These are phyloP conservation scores for Cottus gobio DNA, from an alignment of 2,113 vertebrate species.

Conservation along the genomic window DNA sequence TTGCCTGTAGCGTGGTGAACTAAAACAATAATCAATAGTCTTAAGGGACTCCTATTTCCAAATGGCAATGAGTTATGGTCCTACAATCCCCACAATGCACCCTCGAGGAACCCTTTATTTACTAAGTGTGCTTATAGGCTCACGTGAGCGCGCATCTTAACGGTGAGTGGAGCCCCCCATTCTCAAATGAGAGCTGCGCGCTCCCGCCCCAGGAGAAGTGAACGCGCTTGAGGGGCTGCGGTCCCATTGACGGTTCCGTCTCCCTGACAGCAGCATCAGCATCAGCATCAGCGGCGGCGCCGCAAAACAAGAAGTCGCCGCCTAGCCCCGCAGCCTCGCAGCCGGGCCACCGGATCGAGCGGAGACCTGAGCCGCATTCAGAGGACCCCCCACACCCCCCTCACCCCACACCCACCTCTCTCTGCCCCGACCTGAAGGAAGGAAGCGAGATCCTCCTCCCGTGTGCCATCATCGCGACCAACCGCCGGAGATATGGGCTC, in stretches of 20 bases:
- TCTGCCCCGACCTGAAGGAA: conserved; percentile 51
- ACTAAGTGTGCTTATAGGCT: conserved; percentile 52
- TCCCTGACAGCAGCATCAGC: conserved; percentile 85
- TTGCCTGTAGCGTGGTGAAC: neutral
- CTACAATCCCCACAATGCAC: conserved; percentile 37
- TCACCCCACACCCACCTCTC: conserved; percentile 11
- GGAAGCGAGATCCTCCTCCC: conserved; percentile 56
- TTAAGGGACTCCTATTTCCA: neutral
- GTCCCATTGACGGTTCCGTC: conserved; percentile 88
- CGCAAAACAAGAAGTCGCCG: conserved; percentile 74
- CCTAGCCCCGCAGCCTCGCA: conserved; percentile 80
- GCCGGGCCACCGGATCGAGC: conserved; percentile 47
- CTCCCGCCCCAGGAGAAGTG: conserved; percentile 76
- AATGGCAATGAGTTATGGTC: neutral
- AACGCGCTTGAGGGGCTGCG: conserved; percentile 86
- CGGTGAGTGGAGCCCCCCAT: conserved; percentile 78
- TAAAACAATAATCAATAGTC: neutral
- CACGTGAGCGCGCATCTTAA: conserved; percentile 69
- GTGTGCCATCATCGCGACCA: conserved; percentile 65
- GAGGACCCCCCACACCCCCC: conserved; percentile 40
- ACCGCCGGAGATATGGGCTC: conserved; percentile 86
- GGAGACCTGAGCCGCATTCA: conserved; percentile 53
- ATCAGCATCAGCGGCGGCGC: conserved; percentile 71
- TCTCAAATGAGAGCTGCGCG: conserved; percentile 86
- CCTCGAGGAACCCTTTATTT: conserved; percentile 52